Conservation (phyloP, 2,797 vertebrate genomes). For the Babyrousa celebensis region DNA sequence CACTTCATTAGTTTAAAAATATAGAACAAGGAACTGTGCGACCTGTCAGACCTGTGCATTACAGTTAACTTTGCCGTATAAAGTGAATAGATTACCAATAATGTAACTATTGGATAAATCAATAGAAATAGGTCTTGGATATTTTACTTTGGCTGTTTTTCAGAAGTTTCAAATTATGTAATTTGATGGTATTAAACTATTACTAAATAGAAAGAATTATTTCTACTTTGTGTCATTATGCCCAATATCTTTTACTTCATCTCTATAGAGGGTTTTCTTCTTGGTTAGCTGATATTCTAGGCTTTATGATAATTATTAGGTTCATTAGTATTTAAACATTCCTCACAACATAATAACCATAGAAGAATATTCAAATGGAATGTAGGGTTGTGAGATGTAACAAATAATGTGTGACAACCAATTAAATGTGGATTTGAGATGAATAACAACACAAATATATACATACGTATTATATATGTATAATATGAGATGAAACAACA, state of each 20-base stretch:
- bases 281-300: background rate
- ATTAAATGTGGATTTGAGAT: background rate
- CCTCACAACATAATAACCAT: background rate
- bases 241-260: background rate
- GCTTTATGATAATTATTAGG: background rate
- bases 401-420: background rate
- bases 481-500: background rate
- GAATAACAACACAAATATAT: background rate
- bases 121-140: background rate
- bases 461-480: background rate
- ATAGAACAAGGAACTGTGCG: background rate
- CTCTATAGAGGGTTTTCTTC: background rate
- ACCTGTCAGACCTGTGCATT: background rate
- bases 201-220: background rate
- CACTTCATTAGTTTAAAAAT: background rate
- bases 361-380: background rate
- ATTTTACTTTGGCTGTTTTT: background rate
- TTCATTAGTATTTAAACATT: background rate
- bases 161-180: background rate
- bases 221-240: background rate
- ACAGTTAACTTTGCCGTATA: background rate
- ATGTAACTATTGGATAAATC: background rate
- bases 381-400: background rate
- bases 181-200: background rate
- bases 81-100: background rate